Conservation (phyloP, 2,888 invertebrate species). For the Tromatobia lineatoria region DNA sequence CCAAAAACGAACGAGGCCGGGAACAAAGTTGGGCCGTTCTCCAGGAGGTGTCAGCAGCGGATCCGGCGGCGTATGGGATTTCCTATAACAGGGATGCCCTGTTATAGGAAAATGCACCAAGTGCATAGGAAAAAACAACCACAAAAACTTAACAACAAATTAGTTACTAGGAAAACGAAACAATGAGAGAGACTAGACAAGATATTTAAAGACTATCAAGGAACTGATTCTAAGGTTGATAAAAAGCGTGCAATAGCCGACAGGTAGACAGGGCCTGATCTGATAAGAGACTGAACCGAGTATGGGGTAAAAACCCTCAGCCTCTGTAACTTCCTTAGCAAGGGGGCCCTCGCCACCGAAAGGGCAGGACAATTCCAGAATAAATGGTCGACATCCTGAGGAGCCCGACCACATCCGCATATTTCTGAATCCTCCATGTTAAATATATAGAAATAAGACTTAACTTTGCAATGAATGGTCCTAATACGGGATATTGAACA, state of each 20-base stretch:
- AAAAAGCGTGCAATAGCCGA: background rate
- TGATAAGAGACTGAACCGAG: background rate
- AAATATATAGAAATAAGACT: background rate
- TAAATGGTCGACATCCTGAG: conserved; percentile 7
- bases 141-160: background rate
- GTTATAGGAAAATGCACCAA: background rate
- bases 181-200: background rate
- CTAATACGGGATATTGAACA: no score
- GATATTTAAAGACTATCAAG: background rate
- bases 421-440: background rate
- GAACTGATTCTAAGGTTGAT: background rate
- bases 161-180: background rate
- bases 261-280: background rate
- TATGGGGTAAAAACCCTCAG: background rate
- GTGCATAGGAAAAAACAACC: background rate
- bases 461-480: no score
- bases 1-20: no score
- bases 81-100: background rate
- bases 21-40: no score
- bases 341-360: background rate
- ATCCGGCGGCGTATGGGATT: no score
- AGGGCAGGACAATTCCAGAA: background rate
- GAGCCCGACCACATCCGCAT: conserved; percentile 15
- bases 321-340: background rate
- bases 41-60: no score